Evolutionary conservation across 2,113 vertebrate species (phyloP), one percentile per base, ranked within the genome.

Genomic region (Columba janthina): DNA sequence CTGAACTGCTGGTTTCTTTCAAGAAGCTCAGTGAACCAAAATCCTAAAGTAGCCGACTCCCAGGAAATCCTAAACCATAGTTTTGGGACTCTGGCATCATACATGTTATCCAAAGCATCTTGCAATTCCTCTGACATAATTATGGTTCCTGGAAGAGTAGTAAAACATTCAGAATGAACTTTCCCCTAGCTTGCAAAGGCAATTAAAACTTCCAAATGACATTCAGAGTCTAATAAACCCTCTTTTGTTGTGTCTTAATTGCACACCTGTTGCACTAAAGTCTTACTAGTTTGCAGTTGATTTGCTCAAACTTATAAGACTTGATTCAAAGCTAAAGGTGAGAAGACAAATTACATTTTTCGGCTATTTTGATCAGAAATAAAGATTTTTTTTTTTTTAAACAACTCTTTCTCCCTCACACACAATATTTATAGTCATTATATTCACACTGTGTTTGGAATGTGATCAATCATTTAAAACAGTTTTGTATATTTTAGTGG

Each of bases 11-110:
- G 98, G 95, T 98, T 99, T 96, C 98, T 96, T 93, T 99, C 98
- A 91, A 99, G 97, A 36, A 99, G 97, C 81, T 99, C 98, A 40
- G 98, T 98, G 97, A 98, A 99, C 98, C 98, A 99, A 98, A 99
- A 99, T 53, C 98, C 98, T 72, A 99, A 94, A 53, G 98, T 98
- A 50, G 98, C 85, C 0, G 98, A 98, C 18, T 98, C 98, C 98
- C 98, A 99, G 88, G 98, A 99, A 97, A 98, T 97, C 61, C 96
- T 98, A 83, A 98, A 97, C 98, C 98, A 99, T 21, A 97, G 82
- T 51, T 97, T 97, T 6, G 98, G 98, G 69, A 99, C 96, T 81
- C 98, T 97, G 36, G 98, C 98, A 13, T 99, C 97, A 57, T 98
- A 98, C 96, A 98, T 98, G 88, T 95, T 98, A 97, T 99, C 98